These are phyloP conservation scores for Trypoxylus dichotomus DNA, from an alignment of 1,140 invertebrate species.

Conservation along the genomic window DNA sequence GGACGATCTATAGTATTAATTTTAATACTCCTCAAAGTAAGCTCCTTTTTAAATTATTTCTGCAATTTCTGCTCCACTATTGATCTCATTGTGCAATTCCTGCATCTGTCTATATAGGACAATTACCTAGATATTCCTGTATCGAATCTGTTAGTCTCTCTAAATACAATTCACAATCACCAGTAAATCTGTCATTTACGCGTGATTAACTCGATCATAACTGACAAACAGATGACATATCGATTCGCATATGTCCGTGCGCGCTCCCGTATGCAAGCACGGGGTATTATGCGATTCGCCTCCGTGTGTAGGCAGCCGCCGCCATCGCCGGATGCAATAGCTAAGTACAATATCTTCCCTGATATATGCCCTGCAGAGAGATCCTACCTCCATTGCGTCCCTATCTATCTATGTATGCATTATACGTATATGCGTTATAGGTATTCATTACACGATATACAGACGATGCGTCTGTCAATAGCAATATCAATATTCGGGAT, in stretches of 20 bases:
- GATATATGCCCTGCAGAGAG: not conserved
- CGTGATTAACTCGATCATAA: slow-evolving; percentile 23
- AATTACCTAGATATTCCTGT: slow-evolving; percentile 25
- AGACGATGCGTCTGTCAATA: slow-evolving; percentile 21
- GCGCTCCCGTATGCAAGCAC: not conserved
- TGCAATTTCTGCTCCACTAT: not conserved
- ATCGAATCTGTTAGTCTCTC: not conserved
- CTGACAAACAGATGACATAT: slow-evolving; percentile 25
- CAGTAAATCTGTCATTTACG: slow-evolving; percentile 23
- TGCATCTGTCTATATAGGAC: not conserved
- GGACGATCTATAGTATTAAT: too few species aligned
- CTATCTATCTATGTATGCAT: not conserved
- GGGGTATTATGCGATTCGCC: not conserved
- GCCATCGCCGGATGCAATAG: not conserved
- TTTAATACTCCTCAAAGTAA: too few species aligned
- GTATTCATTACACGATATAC: slow-evolving; percentile 17
- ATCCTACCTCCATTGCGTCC: not conserved
- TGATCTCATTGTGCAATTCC: not conserved
- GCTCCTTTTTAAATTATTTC: not conserved
- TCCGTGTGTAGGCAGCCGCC: not conserved
- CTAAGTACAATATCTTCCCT: slow-evolving; percentile 19
- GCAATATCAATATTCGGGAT: slow-evolving; percentile 25
- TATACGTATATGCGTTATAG: not conserved
- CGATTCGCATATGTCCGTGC: not conserved
- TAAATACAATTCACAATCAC: slow-evolving; percentile 24